Percentiles rank a stretch among this genome's conserved stretches.
phyloP scores from a whole-genome alignment of 2,888 invertebrate species.

The Taenaris catops region DNA sequence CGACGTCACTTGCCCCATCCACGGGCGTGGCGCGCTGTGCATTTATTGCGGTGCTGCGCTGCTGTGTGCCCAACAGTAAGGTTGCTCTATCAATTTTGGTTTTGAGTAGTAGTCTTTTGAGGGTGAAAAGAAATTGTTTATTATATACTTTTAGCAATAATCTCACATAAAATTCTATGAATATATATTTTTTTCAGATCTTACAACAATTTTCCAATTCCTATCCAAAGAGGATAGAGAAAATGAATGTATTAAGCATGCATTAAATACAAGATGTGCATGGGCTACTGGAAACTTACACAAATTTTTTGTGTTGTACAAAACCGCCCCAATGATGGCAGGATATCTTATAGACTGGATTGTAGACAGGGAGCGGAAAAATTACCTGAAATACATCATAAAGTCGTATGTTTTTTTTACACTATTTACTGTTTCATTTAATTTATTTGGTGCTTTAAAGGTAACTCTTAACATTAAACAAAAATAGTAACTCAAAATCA shows the following conservation, averaged over 20 bases:
- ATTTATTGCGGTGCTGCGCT: no score
- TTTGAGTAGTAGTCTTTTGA: no score
- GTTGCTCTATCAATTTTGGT: no score
- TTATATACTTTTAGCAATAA: no score
- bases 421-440: slow-evolving; percentile 3
- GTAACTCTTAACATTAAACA: no score
- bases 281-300: slow-evolving; percentile 97
- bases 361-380: slow-evolving; percentile 95
- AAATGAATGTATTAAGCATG: slow-evolving; percentile 91
- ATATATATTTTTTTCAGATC: slow-evolving; percentile 81
- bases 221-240: slow-evolving; percentile 88
- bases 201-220: slow-evolving; percentile 93
- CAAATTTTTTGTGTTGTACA: slow-evolving; percentile 95
- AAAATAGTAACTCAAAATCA: no score
- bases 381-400: slow-evolving; percentile 93
- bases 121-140: no score
- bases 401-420: slow-evolving; percentile 93
- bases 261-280: slow-evolving; percentile 93
- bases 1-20: no score
- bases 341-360: slow-evolving; percentile 99
- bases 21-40: no score
- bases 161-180: no score
- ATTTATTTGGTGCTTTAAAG: slow-evolving; percentile 2
- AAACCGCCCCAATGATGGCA: slow-evolving; percentile 95
- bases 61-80: no score